phyloP scores from a whole-genome alignment of 2,113 vertebrate genomes.

The Prinia subflava region DNA sequence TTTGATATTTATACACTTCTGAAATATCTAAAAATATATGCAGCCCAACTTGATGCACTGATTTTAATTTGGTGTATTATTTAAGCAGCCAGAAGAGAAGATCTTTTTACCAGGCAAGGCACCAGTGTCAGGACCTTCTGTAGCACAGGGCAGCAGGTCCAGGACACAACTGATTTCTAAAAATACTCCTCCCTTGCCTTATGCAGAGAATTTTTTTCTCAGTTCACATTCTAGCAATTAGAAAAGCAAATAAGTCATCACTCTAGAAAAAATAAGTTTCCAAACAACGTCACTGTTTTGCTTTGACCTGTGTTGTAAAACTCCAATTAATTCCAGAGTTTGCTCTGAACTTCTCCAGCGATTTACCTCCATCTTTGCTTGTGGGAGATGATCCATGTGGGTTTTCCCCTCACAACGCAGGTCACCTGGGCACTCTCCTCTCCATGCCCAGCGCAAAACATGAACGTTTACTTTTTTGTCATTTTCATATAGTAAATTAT shows the following conservation, averaged over 20 bases:
- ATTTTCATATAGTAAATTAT: slow-evolving; percentile 92
- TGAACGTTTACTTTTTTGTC: slow-evolving; percentile 75
- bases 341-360: slow-evolving; percentile 31
- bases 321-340: slow-evolving; percentile 33
- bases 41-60: slow-evolving; percentile 37
- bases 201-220: slow-evolving; percentile 24
- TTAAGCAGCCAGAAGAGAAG: slow-evolving; percentile 47
- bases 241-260: slow-evolving; percentile 31
- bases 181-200: slow-evolving; percentile 48
- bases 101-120: slow-evolving; percentile 48
- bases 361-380: not conserved
- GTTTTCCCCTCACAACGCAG: not conserved
- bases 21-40: slow-evolving; percentile 55
- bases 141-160: slow-evolving; percentile 33
- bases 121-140: slow-evolving; percentile 48
- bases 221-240: slow-evolving; percentile 55
- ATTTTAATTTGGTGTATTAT: slow-evolving; percentile 60
- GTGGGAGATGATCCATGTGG: not conserved
- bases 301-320: slow-evolving; percentile 59
- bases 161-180: slow-evolving; percentile 48
- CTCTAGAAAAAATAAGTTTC: slow-evolving; percentile 49
- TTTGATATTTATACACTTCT: slow-evolving; percentile 54
- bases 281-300: slow-evolving; percentile 14
- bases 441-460: not conserved
- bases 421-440: not conserved